These are phyloP conservation scores for Gnatocerus cornutus DNA, from an alignment of 2,888 invertebrate genomes.

Conservation along the genomic window DNA sequence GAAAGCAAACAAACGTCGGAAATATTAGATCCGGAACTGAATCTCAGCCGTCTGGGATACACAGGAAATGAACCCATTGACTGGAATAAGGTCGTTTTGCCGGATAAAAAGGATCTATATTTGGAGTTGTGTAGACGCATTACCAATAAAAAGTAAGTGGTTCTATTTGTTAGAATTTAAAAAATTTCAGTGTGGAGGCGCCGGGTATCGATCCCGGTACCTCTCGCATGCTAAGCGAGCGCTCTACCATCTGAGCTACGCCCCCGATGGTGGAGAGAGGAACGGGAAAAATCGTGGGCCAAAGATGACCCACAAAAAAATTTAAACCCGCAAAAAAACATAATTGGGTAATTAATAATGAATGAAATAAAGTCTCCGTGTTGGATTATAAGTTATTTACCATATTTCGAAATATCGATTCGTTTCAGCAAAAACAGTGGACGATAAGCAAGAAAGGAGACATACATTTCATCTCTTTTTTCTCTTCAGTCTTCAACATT, in stretches of 20 bases:
- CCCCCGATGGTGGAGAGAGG: constrained; percentile 54
- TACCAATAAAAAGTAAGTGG: constrained; percentile 78
- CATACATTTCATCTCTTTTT: no score
- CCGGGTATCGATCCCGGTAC: constrained; percentile 69
- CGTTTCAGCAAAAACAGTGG: no score
- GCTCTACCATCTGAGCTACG: constrained; percentile 68
- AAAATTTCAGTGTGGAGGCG: constrained; percentile 61
- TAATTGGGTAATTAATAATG: no score
- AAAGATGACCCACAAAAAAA: not conserved
- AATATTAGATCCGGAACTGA: constrained; percentile 71
- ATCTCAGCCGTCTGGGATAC: constrained; percentile 75
- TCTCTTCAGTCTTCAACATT: not conserved
- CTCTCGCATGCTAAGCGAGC: constrained; percentile 70
- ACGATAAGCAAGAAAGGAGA: no score
- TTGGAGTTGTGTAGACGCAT: constrained; percentile 79
- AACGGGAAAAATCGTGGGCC: not conserved
- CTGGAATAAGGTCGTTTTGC: constrained; percentile 77
- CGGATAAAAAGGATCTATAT: constrained; percentile 80
- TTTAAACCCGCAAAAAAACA: not conserved
- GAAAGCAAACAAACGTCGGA: constrained; percentile 67
- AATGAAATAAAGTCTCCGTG: no score
- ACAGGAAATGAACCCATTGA: constrained; percentile 74
- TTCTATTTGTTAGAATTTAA: constrained; percentile 8
- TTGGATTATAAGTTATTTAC: no score
- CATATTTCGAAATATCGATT: no score